A percentile compares a stretch with the other conserved stretches of the same genome.
Conservation (phyloP, 2,113 vertebrate species). For the Chamaea fasciata region DNA sequence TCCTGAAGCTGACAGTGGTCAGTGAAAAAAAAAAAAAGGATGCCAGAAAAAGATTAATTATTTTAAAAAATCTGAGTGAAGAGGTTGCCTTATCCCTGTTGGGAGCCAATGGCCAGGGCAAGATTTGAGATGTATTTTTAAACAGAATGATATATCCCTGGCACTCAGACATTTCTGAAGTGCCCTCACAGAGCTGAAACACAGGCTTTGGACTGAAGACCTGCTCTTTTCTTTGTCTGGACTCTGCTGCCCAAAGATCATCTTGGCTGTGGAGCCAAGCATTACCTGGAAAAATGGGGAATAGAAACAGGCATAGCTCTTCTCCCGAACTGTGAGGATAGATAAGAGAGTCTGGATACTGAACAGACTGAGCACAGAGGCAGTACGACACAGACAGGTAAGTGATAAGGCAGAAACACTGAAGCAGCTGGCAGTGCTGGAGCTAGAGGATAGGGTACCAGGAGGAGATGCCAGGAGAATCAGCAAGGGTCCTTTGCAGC, state of each 20-base stretch:
- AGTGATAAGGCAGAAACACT: neutral
- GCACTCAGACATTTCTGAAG: neutral
- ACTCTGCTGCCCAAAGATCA: neutral
- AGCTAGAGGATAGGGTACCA: neutral
- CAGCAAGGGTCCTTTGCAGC: neutral
- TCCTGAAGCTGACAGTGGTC: neutral
- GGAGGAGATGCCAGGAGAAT: neutral
- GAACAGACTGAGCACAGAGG: neutral
- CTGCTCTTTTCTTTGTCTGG: neutral
- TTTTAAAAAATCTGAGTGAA: neutral
- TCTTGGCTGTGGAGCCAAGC: neutral
- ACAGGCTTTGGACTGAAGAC: neutral
- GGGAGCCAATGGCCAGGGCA: accelerated
- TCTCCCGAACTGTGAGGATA: neutral
- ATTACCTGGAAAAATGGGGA: neutral
- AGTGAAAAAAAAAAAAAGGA: neutral
- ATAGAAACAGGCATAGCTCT: neutral
- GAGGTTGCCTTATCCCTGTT: neutral
- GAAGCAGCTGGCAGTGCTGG: neutral
- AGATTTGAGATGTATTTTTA: neutral
- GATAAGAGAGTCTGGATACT: neutral
- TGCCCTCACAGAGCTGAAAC: neutral
- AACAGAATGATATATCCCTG: neutral
- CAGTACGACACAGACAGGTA: neutral
- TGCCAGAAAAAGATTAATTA: neutral